These are phyloP conservation scores for Pachypanchax playfairii DNA, from an alignment of 2,113 vertebrate species.

Conservation along the genomic window DNA sequence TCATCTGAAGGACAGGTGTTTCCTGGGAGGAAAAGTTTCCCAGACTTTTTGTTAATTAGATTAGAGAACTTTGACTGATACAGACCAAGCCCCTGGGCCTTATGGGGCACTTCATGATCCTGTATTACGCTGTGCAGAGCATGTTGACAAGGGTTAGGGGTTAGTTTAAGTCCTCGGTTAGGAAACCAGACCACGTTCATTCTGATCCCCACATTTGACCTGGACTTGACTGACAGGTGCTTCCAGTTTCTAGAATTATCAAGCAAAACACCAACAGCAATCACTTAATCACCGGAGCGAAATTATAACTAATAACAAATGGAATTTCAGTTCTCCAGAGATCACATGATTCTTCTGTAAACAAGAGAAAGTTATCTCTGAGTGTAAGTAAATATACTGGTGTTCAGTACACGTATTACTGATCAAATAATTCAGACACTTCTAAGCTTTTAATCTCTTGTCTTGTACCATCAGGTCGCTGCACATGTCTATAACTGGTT, in stretches of 20 bases:
- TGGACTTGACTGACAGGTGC: conserved; percentile 76
- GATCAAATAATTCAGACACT: not conserved
- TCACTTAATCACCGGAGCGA: conserved; percentile 49
- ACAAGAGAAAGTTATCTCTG: conserved; percentile 3
- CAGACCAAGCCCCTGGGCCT: conserved; percentile 53
- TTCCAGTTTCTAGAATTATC: conserved; percentile 64
- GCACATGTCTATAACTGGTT: not conserved
- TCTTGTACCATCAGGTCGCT: not conserved
- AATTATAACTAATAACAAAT: conserved; percentile 43
- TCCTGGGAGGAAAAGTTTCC: conserved; percentile 65
- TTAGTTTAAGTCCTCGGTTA: conserved; percentile 54
- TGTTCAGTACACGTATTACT: not conserved
- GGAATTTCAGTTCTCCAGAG: conserved; percentile 24
- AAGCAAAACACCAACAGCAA: conserved; percentile 64
- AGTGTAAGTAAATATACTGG: conserved; percentile 12
- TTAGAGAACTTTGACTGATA: conserved; percentile 60
- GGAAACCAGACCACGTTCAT: conserved; percentile 71
- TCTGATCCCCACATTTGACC: conserved; percentile 72
- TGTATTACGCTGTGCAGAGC: conserved; percentile 40
- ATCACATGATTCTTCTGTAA: conserved; percentile 43
- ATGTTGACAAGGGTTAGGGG: conserved; percentile 53
- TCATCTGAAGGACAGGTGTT: conserved; percentile 49
- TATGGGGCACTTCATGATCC: conserved; percentile 51
- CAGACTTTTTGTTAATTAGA: conserved; percentile 74
- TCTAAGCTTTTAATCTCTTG: not conserved